Conservation (phyloP, 1,140 invertebrate genomes). For the Drosophila guanche region DNA sequence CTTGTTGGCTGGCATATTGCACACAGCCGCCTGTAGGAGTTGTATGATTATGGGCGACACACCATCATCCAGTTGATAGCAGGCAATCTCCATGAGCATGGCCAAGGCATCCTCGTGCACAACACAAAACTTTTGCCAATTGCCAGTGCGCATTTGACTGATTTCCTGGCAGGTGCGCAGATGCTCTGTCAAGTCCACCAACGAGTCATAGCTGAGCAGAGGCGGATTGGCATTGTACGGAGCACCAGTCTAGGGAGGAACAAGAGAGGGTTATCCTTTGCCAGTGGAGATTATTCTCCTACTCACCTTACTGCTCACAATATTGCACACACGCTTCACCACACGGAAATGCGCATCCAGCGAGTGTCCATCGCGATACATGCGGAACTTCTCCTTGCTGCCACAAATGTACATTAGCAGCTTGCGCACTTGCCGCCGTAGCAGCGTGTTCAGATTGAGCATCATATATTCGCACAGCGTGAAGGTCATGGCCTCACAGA, state of each 20-base stretch:
- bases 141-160: slow-evolving; percentile 93
- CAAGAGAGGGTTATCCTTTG: neutral
- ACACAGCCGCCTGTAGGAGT: slow-evolving; percentile 93
- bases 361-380: slow-evolving; percentile 96
- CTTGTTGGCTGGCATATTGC: slow-evolving; percentile 84
- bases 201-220: slow-evolving; percentile 92
- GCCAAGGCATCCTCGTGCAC: slow-evolving; percentile 90
- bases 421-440: slow-evolving; percentile 93
- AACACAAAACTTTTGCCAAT: slow-evolving; percentile 97
- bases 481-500: slow-evolving; percentile 94
- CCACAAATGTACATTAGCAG: slow-evolving; percentile 96
- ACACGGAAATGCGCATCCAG: slow-evolving; percentile 92
- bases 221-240: slow-evolving; percentile 84
- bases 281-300: neutral
- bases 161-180: slow-evolving; percentile 97
- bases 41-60: slow-evolving; percentile 96
- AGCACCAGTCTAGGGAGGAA: slow-evolving; percentile 55
- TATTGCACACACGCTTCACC: slow-evolving; percentile 84
- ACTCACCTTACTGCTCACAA: slow-evolving; percentile 83
- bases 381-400: slow-evolving; percentile 97
- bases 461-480: slow-evolving; percentile 98
- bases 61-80: slow-evolving; percentile 93
- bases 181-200: slow-evolving; percentile 97
- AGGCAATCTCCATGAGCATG: slow-evolving; percentile 91
- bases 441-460: slow-evolving; percentile 92